Evolutionary conservation across 2,113 vertebrate genomes (phyloP).

Genomic region (Anarhynchus alexandrinus): DNA sequence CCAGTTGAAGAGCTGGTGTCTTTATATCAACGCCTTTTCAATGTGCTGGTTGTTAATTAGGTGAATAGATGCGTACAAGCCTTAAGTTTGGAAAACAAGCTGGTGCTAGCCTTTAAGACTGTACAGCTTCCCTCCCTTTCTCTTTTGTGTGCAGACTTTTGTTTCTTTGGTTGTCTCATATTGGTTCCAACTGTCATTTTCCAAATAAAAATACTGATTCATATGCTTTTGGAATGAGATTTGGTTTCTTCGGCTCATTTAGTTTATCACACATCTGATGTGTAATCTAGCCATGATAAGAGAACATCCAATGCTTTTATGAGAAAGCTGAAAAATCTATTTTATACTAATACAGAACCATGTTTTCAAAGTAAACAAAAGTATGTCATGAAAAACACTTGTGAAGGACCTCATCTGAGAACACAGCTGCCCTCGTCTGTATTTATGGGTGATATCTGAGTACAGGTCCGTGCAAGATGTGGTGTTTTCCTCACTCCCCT

Average conservation of each 20-base stretch:
- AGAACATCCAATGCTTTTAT: not conserved
- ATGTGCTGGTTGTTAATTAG: not conserved
- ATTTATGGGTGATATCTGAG: not conserved
- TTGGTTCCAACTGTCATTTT: fast-evolving
- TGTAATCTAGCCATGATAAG: not conserved
- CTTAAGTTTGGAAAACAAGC: not conserved
- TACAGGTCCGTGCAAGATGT: not conserved
- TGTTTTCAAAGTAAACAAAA: not conserved
- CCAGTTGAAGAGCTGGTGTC: not conserved
- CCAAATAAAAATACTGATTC: not conserved
- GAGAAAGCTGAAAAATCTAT: not conserved
- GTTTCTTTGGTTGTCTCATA: not conserved
- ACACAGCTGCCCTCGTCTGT: not conserved
- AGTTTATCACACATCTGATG: not conserved
- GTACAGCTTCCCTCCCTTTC: not conserved
- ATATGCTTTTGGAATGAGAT: not conserved
- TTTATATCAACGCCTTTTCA: not conserved
- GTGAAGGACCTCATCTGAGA: not conserved
- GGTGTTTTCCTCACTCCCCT: not conserved
- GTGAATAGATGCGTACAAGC: not conserved
- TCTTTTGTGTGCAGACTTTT: not conserved
- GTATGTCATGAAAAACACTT: not conserved
- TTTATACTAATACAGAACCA: not conserved
- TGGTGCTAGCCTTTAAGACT: not conserved
- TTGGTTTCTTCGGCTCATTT: not conserved